A percentile compares a stretch with the other conserved stretches of the same genome.
phyloP scores from a whole-genome alignment of 2,888 invertebrate genomes.

The Macroteleia sp. region DNA sequence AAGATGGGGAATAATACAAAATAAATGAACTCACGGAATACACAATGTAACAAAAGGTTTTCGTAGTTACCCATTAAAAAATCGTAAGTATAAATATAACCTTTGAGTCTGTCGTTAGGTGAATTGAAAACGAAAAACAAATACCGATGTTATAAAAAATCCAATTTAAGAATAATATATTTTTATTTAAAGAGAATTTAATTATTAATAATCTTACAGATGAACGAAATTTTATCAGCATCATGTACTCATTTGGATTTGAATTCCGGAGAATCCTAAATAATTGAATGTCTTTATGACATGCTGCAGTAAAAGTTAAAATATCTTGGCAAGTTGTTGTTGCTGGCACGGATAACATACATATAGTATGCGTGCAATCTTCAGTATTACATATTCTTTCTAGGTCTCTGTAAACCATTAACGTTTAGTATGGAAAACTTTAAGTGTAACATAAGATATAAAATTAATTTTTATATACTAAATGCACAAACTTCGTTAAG shows the following conservation, averaged over 20 bases:
- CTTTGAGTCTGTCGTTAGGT: too few relatives aligned
- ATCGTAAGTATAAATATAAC: too few relatives aligned
- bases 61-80: too few relatives aligned
- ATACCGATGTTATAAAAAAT: too few relatives aligned
- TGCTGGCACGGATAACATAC: slow-evolving; percentile 95
- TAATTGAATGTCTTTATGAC: slow-evolving; percentile 94
- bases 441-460: too few relatives aligned
- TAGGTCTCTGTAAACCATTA: slow-evolving; percentile 88
- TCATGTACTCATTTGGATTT: slow-evolving; percentile 97
- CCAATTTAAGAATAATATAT: too few relatives aligned
- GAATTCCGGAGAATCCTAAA: slow-evolving; percentile 96
- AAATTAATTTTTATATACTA: too few relatives aligned
- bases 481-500: too few relatives aligned
- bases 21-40: slow-evolving; percentile 38
- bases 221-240: slow-evolving; percentile 90
- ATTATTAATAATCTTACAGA: slow-evolving; percentile 68
- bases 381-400: slow-evolving; percentile 88
- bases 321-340: slow-evolving; percentile 96
- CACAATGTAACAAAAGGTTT: slow-evolving; percentile 48
- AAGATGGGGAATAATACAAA: slow-evolving; percentile 36
- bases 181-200: too few relatives aligned
- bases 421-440: too few relatives aligned
- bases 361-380: slow-evolving; percentile 92
- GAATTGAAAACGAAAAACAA: too few relatives aligned
- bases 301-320: slow-evolving; percentile 96